Percentiles rank a stretch among this genome's conserved stretches.
phyloP scores from a whole-genome alignment of 2,797 vertebrate species.

The Menidia menidia region DNA sequence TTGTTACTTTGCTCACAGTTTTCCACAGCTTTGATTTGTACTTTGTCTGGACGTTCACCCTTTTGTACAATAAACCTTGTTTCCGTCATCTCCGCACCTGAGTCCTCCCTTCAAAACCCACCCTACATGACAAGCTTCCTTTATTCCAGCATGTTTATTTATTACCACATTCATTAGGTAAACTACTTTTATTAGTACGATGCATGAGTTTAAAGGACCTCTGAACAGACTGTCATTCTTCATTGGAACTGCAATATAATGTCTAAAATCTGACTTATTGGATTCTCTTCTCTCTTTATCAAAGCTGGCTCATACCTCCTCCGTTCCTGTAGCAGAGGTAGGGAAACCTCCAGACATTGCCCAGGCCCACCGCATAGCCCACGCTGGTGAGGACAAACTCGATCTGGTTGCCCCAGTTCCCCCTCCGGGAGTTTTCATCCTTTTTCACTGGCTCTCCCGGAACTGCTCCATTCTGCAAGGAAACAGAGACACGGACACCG shows the following conservation, averaged over 20 bases:
- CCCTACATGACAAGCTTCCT: too few species aligned
- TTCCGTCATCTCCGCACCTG: too few species aligned
- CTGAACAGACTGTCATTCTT: not conserved
- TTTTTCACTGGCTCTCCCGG: slow-evolving; percentile 91
- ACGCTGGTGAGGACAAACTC: slow-evolving; percentile 99
- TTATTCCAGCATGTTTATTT: too few species aligned
- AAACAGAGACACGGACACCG: slow-evolving; percentile 38
- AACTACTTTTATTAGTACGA: not conserved
- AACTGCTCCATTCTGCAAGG: slow-evolving; percentile 94
- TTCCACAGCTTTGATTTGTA: too few species aligned
- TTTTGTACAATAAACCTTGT: too few species aligned
- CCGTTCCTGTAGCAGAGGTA: slow-evolving; percentile 99
- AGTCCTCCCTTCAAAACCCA: too few species aligned
- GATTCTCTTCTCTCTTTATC: not conserved
- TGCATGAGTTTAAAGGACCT: not conserved
- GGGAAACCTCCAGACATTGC: slow-evolving; percentile 98
- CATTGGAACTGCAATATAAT: too few species aligned
- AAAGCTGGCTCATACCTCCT: slow-evolving; percentile 85
- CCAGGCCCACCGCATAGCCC: slow-evolving; percentile 97
- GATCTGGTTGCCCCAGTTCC: slow-evolving; percentile 99
- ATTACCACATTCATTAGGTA: not conserved
- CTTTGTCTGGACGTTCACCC: too few species aligned
- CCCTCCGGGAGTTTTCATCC: slow-evolving; percentile 93
- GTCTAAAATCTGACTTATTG: not conserved
- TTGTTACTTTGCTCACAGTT: too few species aligned